Evolutionary conservation across 2,113 vertebrate species (phyloP), one percentile per base, ranked within the genome.

Genomic region (Sebastes fasciatus): DNA sequence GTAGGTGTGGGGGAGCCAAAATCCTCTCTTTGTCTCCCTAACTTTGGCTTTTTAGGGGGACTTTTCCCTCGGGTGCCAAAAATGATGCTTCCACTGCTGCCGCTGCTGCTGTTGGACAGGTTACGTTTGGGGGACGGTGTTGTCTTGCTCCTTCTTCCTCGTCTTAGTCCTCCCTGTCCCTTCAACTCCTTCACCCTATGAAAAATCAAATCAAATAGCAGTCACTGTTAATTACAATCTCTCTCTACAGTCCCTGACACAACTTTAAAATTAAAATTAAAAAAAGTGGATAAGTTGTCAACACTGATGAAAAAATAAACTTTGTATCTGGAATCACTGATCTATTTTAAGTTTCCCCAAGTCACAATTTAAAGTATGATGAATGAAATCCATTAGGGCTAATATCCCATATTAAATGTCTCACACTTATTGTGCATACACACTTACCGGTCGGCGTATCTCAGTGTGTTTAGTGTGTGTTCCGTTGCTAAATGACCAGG

Each of bases 151-250:
- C 23, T 90, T 88, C 67, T 90, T 74, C 88, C 74, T 67, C 91
- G 83, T 73, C 79, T 77, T 4, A 65, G 92, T 48, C 89, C 95
- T 17, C 94, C 83, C 52, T 96, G 94, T 91, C 93, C 96, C 87
- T 93, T 97, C 79, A 98, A 86, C 82, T 98, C 97, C 85, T 98
- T 99, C 48, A 99, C 97, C 86, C 97, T 99, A 80, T 74, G n/a
- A 68, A 86, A 46, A 94, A 84, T 49, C 42, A 74, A 93, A 58
- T 19, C 8, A 80, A 48, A 40, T 34, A 52, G 4, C 43, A 66
- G 43, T 58, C 48, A 80, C 16, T 23, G 21, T 45, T 61, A 9
- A 57, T 49, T 67, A 8, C 34, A 34, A 34, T 34, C 34, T 34
- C 34, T 7, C 45, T 65, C 49, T 26, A 82, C 8, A 46, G 16